These are phyloP conservation scores for Chaetodon auriga DNA, from an alignment of 2,113 vertebrate species.

Conservation along the genomic window DNA sequence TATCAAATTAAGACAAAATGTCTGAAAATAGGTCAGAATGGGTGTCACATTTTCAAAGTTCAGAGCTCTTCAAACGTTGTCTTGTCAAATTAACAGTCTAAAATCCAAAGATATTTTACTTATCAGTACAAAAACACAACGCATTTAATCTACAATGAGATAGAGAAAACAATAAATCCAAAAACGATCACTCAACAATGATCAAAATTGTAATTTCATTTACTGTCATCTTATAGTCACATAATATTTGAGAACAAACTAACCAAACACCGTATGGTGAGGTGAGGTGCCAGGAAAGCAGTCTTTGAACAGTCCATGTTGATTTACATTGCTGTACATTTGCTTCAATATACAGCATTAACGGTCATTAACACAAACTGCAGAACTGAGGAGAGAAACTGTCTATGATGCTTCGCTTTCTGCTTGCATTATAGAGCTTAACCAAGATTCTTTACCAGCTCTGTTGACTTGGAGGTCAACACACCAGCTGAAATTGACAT, in stretches of 20 bases:
- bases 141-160: not conserved
- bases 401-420: not conserved
- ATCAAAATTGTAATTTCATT: not conserved
- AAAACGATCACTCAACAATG: not conserved
- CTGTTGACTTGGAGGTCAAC: not conserved
- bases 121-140: not conserved
- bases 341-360: not conserved
- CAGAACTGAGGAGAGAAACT: not conserved
- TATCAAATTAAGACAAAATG: no score
- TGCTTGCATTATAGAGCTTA: not conserved
- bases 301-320: not conserved
- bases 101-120: not conserved
- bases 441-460: constrained; percentile 6
- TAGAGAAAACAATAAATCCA: not conserved
- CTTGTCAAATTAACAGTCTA: not conserved
- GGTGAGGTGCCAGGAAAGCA: not conserved
- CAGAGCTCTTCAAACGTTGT: not conserved
- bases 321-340: no score
- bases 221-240: not conserved
- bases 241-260: not conserved
- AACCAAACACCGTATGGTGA: not conserved
- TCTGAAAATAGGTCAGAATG: not conserved
- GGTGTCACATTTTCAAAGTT: not conserved
- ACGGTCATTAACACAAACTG: no score
- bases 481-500: not conserved